phyloP scores from a whole-genome alignment of 2,797 vertebrate species.

The Tauraco hartlaubi region DNA sequence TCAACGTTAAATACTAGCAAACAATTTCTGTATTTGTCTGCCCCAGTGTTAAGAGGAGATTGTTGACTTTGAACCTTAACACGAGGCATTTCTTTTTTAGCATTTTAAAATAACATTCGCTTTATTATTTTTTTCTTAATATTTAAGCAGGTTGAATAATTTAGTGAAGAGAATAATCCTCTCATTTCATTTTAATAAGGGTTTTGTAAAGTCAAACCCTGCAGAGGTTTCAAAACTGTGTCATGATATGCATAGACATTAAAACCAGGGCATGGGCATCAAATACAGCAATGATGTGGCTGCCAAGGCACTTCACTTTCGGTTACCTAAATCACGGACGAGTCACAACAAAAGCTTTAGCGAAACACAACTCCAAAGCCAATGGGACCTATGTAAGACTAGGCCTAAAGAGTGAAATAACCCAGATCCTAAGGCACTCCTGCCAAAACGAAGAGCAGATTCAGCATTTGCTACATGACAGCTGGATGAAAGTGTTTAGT shows the following conservation, averaged over 20 bases:
- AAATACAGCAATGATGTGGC: not conserved
- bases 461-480: accelerated
- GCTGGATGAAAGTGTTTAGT: not conserved
- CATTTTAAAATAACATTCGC: not conserved
- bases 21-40: not conserved
- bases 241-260: not conserved
- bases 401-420: not conserved
- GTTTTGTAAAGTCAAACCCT: not conserved
- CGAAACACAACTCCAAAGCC: accelerated
- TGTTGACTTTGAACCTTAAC: not conserved
- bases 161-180: not conserved
- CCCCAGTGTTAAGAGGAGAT: not conserved
- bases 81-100: not conserved
- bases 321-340: not conserved
- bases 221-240: not conserved
- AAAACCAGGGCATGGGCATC: not conserved
- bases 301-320: not conserved
- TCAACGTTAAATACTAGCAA: not conserved
- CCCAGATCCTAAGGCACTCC: not conserved
- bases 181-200: not conserved
- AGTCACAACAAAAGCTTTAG: not conserved
- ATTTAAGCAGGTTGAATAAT: constrained; percentile 44
- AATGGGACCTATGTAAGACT: not conserved
- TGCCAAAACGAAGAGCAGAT: not conserved
- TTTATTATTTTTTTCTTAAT: constrained; percentile 12